phyloP scores from a whole-genome alignment of 2,113 vertebrate genomes.

The Ploceus nigricollis region DNA sequence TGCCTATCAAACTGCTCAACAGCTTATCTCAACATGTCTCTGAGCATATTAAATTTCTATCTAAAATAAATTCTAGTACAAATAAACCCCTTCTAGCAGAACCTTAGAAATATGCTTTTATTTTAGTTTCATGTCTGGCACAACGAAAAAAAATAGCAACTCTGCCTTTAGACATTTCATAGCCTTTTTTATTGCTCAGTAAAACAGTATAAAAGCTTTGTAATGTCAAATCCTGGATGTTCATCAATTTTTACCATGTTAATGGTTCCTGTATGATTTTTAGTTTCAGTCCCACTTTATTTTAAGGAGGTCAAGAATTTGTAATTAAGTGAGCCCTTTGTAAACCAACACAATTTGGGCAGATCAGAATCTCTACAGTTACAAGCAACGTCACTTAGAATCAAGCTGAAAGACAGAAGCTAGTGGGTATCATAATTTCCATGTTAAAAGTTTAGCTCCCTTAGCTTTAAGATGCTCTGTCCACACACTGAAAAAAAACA shows the following conservation, averaged over 20 bases:
- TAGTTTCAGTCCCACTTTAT: conserved; percentile 49
- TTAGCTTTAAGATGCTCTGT: background rate
- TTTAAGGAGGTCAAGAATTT: conserved; percentile 47
- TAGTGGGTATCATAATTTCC: background rate
- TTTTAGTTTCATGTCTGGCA: conserved; percentile 9
- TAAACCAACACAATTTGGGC: conserved; percentile 51
- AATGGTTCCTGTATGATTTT: conserved; percentile 20
- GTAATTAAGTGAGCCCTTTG: conserved; percentile 47
- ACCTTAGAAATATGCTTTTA: conserved; percentile 10
- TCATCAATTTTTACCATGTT: conserved; percentile 38
- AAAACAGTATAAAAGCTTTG: conserved; percentile 55
- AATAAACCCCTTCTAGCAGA: background rate
- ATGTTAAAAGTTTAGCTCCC: background rate
- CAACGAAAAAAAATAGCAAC: conserved; percentile 18
- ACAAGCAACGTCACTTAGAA: conserved; percentile 42
- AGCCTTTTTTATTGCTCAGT: conserved; percentile 33
- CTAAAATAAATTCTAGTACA: conserved; percentile 46
- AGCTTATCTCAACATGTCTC: background rate
- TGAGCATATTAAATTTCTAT: background rate
- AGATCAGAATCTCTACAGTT: conserved; percentile 49
- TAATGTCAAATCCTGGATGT: conserved; percentile 11
- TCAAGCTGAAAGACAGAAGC: conserved; percentile 27
- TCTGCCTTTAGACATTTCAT: conserved; percentile 36
- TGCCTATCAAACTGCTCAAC: background rate
- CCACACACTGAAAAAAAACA: background rate